phyloP scores from a whole-genome alignment of 1,140 invertebrate genomes.

The Metaphire vulgaris region DNA sequence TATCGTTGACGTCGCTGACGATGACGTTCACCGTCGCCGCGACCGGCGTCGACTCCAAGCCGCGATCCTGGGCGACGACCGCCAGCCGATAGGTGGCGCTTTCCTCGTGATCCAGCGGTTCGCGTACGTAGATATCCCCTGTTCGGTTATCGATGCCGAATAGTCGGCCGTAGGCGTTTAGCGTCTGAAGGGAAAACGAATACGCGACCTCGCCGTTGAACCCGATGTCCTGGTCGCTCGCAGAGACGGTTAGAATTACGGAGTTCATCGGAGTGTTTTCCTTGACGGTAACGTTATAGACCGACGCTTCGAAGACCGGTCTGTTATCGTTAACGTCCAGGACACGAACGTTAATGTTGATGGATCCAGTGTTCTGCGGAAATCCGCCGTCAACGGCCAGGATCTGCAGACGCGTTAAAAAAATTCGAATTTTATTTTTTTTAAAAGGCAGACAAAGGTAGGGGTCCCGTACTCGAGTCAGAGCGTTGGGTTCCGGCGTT shows the following conservation, averaged over 20 bases:
- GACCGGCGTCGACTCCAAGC: not conserved
- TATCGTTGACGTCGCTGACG: conserved; percentile 25
- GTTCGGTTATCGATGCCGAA: conserved; percentile 77
- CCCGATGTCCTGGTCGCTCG: conserved; percentile 27
- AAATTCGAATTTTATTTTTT: too few relatives aligned
- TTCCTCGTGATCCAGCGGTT: conserved; percentile 13
- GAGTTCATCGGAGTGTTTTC: conserved; percentile 75
- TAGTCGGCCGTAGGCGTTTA: conserved; percentile 68
- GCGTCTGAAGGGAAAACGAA: conserved; percentile 56
- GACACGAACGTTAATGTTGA: conserved; percentile 73
- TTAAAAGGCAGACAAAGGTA: too few relatives aligned
- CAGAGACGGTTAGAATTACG: conserved; percentile 85
- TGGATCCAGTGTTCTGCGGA: conserved; percentile 5
- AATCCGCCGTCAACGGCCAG: conserved; percentile 32
- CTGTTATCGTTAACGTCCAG: conserved; percentile 91
- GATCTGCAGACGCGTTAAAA: too few relatives aligned
- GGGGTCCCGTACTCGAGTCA: too few relatives aligned
- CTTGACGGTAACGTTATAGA: conserved; percentile 80
- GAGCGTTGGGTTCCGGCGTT: too few relatives aligned
- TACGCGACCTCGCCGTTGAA: conserved; percentile 54
- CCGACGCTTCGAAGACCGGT: conserved; percentile 83
- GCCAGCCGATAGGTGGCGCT: conserved; percentile 6
- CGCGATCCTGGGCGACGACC: conserved; percentile 25
- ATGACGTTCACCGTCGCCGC: conserved; percentile 11
- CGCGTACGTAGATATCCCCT: conserved; percentile 7